Evolutionary conservation across 2,888 invertebrate genomes (phyloP).

Genomic region (Cephus pygmeus): DNA sequence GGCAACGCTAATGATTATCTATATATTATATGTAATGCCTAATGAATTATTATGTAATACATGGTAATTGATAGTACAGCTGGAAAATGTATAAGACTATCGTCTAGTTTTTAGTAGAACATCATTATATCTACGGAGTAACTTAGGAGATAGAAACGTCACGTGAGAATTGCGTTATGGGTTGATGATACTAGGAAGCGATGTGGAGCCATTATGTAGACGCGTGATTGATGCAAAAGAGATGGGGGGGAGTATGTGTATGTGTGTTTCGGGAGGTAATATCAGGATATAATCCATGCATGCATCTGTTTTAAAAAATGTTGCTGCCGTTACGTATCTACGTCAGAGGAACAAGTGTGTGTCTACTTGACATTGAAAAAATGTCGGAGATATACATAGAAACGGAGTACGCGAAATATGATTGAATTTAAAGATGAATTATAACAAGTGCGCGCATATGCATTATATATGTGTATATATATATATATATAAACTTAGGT

Average conservation of each 20-base stretch:
- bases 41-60: slow-evolving; percentile 41
- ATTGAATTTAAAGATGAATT: background rate
- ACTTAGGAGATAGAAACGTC: slow-evolving; percentile 20
- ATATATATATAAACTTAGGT: background rate
- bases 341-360: background rate
- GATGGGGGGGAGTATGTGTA: too few species aligned
- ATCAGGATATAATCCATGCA: background rate
- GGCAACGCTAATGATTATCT: slow-evolving; percentile 39
- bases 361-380: background rate
- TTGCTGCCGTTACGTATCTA: background rate
- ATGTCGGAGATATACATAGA: background rate
- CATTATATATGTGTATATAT: background rate
- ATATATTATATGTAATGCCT: slow-evolving; percentile 39
- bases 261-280: background rate
- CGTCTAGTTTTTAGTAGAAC: slow-evolving; percentile 31
- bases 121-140: slow-evolving; percentile 28
- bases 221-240: background rate
- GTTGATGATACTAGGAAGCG: background rate
- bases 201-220: background rate
- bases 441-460: background rate
- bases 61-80: slow-evolving; percentile 42
- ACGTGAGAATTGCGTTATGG: background rate
- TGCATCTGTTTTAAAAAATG: background rate
- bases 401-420: background rate
- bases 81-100: slow-evolving; percentile 36